These are phyloP conservation scores for Brachionus asplanchnoidis DNA, from an alignment of 1,140 invertebrate species.

Conservation along the genomic window DNA sequence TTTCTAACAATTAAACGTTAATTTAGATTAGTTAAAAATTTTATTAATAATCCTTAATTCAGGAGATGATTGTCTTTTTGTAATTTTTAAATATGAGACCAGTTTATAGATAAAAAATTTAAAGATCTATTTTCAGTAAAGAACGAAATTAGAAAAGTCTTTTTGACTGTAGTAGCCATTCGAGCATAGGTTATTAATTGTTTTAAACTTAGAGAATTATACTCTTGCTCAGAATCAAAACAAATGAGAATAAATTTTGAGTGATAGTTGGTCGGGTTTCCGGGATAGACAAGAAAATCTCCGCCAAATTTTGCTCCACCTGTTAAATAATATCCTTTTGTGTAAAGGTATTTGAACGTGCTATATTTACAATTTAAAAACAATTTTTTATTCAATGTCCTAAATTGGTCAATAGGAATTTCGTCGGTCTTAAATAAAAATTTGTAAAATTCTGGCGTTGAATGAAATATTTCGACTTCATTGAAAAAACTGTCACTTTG, in stretches of 20 bases:
- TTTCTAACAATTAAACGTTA: not conserved
- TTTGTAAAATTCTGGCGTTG: not conserved
- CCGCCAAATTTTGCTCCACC: conserved; percentile 26
- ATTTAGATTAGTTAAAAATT: not conserved
- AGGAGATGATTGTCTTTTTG: not conserved
- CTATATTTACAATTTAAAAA: not conserved
- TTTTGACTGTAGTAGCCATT: conserved; percentile 23
- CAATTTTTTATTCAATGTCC: not conserved
- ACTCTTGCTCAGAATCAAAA: not conserved
- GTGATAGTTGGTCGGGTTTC: not conserved
- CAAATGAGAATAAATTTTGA: conserved; percentile 23
- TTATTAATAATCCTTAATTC: not conserved
- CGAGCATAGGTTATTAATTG: not conserved
- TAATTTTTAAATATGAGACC: not conserved
- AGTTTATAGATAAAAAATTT: conserved; percentile 12
- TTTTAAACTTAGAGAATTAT: not conserved
- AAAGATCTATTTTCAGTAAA: not conserved
- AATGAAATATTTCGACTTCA: not conserved
- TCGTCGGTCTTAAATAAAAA: not conserved
- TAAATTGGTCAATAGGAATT: not conserved
- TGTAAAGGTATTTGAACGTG: not conserved
- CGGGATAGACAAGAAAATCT: conserved; percentile 20
- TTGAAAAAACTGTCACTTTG: not conserved
- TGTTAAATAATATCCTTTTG: not conserved
- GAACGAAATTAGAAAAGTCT: conserved; percentile 16